Percentiles rank a stretch among this genome's conserved stretches.
phyloP scores from a whole-genome alignment of 2,113 vertebrate genomes.

The Chrysemys picta region DNA sequence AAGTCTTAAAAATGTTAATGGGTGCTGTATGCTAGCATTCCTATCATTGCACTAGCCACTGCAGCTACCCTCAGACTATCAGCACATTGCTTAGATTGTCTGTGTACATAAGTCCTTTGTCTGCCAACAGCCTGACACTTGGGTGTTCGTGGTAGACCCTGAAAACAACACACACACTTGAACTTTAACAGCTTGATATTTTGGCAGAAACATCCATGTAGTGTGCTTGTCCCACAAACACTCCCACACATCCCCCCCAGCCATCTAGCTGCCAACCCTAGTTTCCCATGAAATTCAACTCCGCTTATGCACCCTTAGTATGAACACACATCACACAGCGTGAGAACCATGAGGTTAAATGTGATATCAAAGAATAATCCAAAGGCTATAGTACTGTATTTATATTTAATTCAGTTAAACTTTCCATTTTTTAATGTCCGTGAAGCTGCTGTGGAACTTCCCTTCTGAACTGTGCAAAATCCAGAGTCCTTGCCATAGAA shows the following conservation, averaged over 20 bases:
- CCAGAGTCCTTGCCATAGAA: background rate
- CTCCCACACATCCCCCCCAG: background rate
- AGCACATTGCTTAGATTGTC: background rate
- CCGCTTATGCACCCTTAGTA: background rate
- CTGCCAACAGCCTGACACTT: background rate
- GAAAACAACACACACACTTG: background rate
- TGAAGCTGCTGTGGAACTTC: background rate
- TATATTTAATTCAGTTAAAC: background rate
- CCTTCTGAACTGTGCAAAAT: background rate
- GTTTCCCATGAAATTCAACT: accelerated
- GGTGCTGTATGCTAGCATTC: background rate
- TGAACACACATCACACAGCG: background rate
- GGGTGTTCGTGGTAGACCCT: accelerated
- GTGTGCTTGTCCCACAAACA: accelerated
- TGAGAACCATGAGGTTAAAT: background rate
- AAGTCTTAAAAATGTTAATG: background rate
- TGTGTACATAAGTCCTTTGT: background rate
- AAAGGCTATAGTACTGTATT: background rate
- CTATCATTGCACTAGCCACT: background rate
- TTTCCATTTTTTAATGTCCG: background rate
- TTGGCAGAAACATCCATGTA: accelerated
- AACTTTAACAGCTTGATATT: accelerated
- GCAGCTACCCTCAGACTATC: background rate
- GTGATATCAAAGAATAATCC: background rate
- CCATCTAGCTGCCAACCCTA: background rate